Evolutionary conservation across 1,140 invertebrate genomes (phyloP).

Genomic region (Oreohelix idahoensis): DNA sequence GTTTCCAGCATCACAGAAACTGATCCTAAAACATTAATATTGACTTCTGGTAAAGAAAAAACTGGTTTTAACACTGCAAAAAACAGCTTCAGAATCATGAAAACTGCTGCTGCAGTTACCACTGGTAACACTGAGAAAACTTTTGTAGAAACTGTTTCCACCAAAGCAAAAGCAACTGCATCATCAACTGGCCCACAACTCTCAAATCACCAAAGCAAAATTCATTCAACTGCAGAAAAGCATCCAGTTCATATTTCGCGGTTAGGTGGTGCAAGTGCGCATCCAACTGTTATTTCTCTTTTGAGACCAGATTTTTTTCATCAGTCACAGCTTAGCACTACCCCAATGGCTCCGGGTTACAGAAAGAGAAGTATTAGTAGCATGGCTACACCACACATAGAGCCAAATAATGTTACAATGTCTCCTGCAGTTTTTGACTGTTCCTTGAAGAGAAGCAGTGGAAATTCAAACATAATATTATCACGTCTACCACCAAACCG

Average conservation of each 20-base stretch:
- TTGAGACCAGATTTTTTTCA: not conserved
- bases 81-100: not conserved
- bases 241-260: no score
- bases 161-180: no score
- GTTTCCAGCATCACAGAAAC: not conserved
- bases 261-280: no score
- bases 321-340: not conserved
- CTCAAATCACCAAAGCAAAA: no score
- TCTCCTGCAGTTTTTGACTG: not conserved
- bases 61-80: not conserved
- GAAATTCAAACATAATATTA: not conserved
- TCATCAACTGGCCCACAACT: no score
- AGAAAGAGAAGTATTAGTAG: not conserved
- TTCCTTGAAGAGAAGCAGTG: not conserved
- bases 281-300: not conserved
- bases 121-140: not conserved
- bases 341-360: not conserved
- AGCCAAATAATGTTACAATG: no score
- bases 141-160: no score
- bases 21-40: not conserved
- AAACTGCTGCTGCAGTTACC: not conserved
- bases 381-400: not conserved
- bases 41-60: no score
- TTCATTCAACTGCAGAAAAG: no score
- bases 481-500: conserved; percentile 1